phyloP scores from a whole-genome alignment of 2,888 invertebrate genomes.

The Sinhomidia bicolor region DNA sequence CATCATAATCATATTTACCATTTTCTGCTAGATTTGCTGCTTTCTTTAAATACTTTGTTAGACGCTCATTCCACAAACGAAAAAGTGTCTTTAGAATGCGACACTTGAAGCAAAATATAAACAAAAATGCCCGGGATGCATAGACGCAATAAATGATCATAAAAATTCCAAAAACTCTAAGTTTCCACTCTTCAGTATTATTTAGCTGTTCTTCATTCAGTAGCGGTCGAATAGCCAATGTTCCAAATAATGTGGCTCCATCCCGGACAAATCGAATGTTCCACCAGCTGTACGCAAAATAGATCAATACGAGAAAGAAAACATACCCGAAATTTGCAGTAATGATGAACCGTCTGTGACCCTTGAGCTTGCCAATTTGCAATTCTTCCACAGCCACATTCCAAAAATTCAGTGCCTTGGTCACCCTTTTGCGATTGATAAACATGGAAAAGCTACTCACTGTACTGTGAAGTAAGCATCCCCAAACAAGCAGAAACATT shows the following conservation, averaged over 20 bases:
- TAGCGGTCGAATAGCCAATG: constrained; percentile 71
- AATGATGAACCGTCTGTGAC: constrained; percentile 70
- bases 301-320: constrained; percentile 69
- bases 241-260: constrained; percentile 72
- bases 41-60: constrained; percentile 57
- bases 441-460: constrained; percentile 75
- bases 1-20: background rate
- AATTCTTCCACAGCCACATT: constrained; percentile 71
- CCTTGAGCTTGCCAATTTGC: constrained; percentile 59
- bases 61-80: constrained; percentile 73
- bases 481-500: constrained; percentile 78
- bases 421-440: constrained; percentile 65
- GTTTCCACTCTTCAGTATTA: constrained; percentile 19
- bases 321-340: constrained; percentile 70
- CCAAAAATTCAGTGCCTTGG: constrained; percentile 77
- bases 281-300: constrained; percentile 67
- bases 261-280: constrained; percentile 56
- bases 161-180: constrained; percentile 67
- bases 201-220: constrained; percentile 10
- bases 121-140: constrained; percentile 72
- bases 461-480: constrained; percentile 76
- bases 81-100: constrained; percentile 74
- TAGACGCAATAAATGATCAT: constrained; percentile 76
- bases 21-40: too few relatives aligned
- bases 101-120: constrained; percentile 77